Evolutionary conservation across 1,140 invertebrate species (phyloP), one percentile per base, ranked within the genome.

Genomic region (Ips nitidus): DNA sequence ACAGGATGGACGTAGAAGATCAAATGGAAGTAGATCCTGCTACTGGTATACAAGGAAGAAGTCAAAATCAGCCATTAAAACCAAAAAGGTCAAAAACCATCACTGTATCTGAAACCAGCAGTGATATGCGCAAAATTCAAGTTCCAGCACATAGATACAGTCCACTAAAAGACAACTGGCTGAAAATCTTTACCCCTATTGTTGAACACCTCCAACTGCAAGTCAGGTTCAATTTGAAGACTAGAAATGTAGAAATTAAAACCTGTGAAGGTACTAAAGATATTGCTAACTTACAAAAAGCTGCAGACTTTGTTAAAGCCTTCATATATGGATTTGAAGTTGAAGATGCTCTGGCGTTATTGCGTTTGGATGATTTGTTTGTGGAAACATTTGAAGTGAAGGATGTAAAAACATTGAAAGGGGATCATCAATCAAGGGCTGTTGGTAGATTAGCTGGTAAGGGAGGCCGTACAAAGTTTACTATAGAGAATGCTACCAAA

Each of bases 401-500:
- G 82, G 97, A 99, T 84, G 96, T 99, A 0, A 99, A 98, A 83
- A 93, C 90, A 38, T 80, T 99, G 43, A 94, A 95, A 82, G 97
- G 98, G 6, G 97, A 99, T 81, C 97, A 99, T 82, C 84, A 98
- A 69, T 92, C 94, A 38, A 84, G 98, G 81, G 97, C 97, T 0
- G 95, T 99, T 76, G 98, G 98, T 37, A 86, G 98, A 74, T 84
- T 99, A 52, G 98, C 98, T 8, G 98, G 98, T 0, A 98, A 99
- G 85, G 93, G 95, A 68, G 98, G 98, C 37, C 88, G 94, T 70
- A 99, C 96, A 2, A 99, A 98, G 80, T 98, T 94, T 77, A 98
- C 97, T 2, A 99, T 99, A 78, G 98, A 99, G 84, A 99, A 99
- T 83, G 94, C 94, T 0, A 99, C 98, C 5, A 99, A 98, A 83